Conservation (phyloP, 2,113 vertebrate genomes). For the Cichladusa arquata region DNA sequence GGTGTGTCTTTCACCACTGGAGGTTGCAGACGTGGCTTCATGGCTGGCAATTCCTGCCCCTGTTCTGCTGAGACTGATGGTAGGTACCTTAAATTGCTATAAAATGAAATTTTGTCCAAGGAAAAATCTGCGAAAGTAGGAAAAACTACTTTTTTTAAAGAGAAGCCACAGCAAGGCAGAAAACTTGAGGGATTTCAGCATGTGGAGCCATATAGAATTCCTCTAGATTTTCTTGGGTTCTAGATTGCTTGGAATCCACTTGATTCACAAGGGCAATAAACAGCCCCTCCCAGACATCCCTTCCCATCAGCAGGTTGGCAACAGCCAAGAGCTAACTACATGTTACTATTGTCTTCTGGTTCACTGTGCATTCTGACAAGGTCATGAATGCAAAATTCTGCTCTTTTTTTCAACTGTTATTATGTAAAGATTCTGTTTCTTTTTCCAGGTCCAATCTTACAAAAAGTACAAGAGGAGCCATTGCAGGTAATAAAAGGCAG, state of each 20-base stretch:
- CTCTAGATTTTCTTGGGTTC: not conserved
- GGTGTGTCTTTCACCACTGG: not conserved
- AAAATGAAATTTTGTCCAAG: not conserved
- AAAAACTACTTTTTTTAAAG: not conserved
- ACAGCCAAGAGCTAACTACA: not conserved
- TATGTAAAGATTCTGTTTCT: not conserved
- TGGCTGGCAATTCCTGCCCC: not conserved
- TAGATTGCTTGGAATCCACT: not conserved
- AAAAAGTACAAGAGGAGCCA: not conserved
- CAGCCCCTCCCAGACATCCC: not conserved
- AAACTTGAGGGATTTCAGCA: not conserved
- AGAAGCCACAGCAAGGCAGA: not conserved
- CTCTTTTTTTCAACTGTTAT: not conserved
- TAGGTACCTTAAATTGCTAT: not conserved
- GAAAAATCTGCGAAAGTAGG: not conserved
- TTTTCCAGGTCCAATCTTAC: fast-evolving
- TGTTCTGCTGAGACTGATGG: not conserved
- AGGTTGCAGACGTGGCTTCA: not conserved
- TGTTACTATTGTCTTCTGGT: fast-evolving
- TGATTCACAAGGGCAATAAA: not conserved
- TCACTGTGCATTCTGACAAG: not conserved
- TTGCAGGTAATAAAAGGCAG: not conserved
- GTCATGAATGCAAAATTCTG: not conserved
- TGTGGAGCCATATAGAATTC: not conserved
- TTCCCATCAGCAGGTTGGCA: not conserved